phyloP scores from a whole-genome alignment of 2,888 invertebrate species.

The Syrista parreyssii region DNA sequence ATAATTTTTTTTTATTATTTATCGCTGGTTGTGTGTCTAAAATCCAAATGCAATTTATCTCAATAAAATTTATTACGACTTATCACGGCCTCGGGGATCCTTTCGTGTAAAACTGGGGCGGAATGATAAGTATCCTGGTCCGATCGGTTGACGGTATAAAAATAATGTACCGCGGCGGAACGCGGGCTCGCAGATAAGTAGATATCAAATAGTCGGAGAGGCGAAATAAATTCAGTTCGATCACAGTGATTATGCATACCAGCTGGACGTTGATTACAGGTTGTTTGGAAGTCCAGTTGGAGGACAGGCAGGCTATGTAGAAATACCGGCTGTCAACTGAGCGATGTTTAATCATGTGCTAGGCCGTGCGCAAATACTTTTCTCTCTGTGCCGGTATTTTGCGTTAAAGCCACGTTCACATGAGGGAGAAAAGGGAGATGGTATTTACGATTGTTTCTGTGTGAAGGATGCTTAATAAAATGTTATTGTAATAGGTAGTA shows the following conservation, averaged over 20 bases:
- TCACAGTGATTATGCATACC: conserved; percentile 4
- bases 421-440: neutral
- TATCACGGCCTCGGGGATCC: too few relatives aligned
- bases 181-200: neutral
- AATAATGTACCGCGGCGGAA: too few relatives aligned
- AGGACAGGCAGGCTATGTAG: neutral
- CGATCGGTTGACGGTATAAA: too few relatives aligned
- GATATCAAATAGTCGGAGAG: neutral
- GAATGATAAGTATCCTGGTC: too few relatives aligned
- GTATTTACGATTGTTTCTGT: too few relatives aligned
- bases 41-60: too few relatives aligned
- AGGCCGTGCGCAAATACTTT: conserved; percentile 5
- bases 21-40: too few relatives aligned
- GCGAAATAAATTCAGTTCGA: conserved; percentile 4
- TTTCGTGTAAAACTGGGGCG: too few relatives aligned
- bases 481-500: too few relatives aligned
- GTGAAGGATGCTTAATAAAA: too few relatives aligned
- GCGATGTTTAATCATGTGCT: conserved; percentile 2
- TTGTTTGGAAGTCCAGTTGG: conserved; percentile 4
- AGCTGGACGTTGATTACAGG: conserved; percentile 4
- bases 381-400: neutral
- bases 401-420: conserved; percentile 1
- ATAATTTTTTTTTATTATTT: too few relatives aligned
- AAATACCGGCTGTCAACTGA: conserved; percentile 3
- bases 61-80: too few relatives aligned